Percentiles rank a stretch among this genome's conserved stretches.
Evolutionary conservation across 2,113 vertebrate species (phyloP).

Genomic region (Cariama cristata): DNA sequence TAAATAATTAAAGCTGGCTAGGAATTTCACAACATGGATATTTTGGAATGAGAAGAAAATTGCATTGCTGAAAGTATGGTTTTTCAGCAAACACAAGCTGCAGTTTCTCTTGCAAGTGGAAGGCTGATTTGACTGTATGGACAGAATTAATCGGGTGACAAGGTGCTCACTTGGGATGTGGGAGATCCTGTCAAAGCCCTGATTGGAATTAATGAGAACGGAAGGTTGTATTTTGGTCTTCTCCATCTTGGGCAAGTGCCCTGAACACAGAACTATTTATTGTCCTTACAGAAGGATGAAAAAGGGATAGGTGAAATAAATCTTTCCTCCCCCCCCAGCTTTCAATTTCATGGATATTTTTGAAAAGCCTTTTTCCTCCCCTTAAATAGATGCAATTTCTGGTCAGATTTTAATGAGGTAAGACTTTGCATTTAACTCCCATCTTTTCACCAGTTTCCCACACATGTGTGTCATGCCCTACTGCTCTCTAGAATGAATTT

Average conservation of each 20-base stretch:
- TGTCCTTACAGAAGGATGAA: neutral
- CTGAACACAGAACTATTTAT: neutral
- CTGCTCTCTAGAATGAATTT: neutral
- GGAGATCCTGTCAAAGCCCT: neutral
- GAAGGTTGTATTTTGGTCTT: neutral
- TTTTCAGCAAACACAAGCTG: neutral
- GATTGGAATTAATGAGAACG: neutral
- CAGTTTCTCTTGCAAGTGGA: neutral
- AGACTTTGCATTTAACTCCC: neutral
- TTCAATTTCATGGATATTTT: neutral
- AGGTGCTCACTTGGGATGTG: neutral
- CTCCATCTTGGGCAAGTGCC: neutral
- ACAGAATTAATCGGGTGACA: neutral
- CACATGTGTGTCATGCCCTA: neutral
- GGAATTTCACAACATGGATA: neutral
- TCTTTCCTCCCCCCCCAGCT: rapidly evolving
- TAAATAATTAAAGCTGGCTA: neutral
- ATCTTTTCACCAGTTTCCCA: neutral
- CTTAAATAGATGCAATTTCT: neutral
- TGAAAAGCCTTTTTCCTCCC: neutral
- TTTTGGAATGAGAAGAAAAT: neutral
- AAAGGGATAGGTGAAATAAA: neutral
- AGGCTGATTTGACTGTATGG: neutral
- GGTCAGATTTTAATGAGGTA: neutral
- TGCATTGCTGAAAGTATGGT: neutral